phyloP scores from a whole-genome alignment of 2,113 vertebrate genomes.

The Dermatemys mawii region DNA sequence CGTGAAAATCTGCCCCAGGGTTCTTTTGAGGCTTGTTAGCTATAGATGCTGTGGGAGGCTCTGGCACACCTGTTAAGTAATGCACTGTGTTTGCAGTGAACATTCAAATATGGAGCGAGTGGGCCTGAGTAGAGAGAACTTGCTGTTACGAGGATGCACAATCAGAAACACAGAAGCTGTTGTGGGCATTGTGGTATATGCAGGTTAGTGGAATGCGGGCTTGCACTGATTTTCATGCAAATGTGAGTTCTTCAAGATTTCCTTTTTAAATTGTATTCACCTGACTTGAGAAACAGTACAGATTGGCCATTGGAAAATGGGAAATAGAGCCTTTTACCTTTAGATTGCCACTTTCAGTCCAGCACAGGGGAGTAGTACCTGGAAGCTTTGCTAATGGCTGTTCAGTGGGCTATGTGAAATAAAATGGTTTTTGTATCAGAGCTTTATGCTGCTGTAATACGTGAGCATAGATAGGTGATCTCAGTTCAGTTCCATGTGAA shows the following conservation, averaged over 20 bases:
- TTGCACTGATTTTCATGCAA: background rate
- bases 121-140: conserved; percentile 89
- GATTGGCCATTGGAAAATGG: background rate
- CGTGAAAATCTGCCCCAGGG: background rate
- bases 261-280: background rate
- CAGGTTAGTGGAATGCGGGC: conserved; percentile 81
- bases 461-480: background rate
- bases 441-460: background rate
- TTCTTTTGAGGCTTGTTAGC: background rate
- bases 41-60: background rate
- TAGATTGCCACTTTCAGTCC: background rate
- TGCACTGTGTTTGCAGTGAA: conserved; percentile 77
- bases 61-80: background rate
- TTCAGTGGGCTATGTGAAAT: background rate
- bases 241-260: background rate
- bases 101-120: conserved; percentile 83
- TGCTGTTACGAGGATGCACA: conserved; percentile 92
- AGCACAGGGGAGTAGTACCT: background rate
- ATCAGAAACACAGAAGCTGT: conserved; percentile 93
- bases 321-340: background rate
- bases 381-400: background rate
- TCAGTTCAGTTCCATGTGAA: background rate
- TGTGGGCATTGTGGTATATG: conserved; percentile 94
- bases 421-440: background rate
- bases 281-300: background rate